Evolutionary conservation across 92 coral and sea anemone genomes (phyloP).

Genomic region (Porites rus): DNA sequence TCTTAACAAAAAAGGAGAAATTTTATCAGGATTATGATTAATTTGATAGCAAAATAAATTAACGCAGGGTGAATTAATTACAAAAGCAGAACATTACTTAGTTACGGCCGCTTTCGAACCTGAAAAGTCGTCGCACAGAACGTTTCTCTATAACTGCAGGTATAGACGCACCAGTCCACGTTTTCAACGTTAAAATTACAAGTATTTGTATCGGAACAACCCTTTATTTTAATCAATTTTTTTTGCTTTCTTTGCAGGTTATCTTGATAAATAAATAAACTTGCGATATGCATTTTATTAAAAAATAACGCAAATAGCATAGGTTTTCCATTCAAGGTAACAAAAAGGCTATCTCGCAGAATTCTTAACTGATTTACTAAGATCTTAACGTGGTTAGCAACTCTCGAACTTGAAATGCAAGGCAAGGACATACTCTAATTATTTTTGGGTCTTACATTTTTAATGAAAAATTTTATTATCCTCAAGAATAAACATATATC

Average conservation of each 20-base stretch:
- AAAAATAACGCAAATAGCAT: neutral
- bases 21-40: neutral
- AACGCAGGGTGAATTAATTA: neutral
- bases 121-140: no score
- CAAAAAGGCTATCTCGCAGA: neutral
- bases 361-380: neutral
- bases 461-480: neutral
- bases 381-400: neutral
- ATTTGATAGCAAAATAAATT: slow-evolving; percentile 6
- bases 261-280: neutral
- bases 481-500: neutral
- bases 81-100: no score
- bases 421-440: neutral
- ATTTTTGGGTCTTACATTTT: neutral
- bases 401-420: neutral
- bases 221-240: neutral
- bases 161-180: neutral
- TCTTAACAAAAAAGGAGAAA: neutral
- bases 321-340: neutral
- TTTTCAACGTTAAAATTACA: neutral
- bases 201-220: neutral
- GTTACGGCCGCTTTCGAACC: no score
- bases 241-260: neutral
- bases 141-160: neutral
- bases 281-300: slow-evolving; percentile 1